Conservation (phyloP, 2,888 invertebrate genomes). For the Timema cristinae region DNA sequence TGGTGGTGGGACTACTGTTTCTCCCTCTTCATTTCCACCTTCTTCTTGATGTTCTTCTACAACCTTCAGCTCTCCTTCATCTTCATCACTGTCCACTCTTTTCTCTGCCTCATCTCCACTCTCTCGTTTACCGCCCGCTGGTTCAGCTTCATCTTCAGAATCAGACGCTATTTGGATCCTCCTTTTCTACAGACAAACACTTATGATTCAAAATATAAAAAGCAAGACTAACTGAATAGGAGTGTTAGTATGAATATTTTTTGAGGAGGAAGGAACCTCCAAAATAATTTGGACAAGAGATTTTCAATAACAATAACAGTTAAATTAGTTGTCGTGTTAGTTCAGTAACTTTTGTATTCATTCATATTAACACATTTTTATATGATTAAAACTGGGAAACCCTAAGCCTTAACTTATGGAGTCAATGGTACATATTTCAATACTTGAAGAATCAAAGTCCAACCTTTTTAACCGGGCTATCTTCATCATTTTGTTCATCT, state of each 20-base stretch:
- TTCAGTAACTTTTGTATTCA: too few species aligned
- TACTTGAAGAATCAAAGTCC: too few species aligned
- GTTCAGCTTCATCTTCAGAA: conserved; percentile 41
- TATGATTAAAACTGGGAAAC: too few species aligned
- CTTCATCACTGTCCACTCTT: conserved; percentile 38
- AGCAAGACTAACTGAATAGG: too few species aligned
- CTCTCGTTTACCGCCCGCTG: conserved; percentile 35
- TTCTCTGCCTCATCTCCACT: conserved; percentile 34
- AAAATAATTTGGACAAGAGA: too few species aligned
- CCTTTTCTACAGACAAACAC: conserved; percentile 35
- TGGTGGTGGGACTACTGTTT: conserved; percentile 22
- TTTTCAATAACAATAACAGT: too few species aligned
- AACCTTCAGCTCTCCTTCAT: conserved; percentile 35
- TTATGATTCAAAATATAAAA: background rate
- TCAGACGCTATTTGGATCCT: conserved; percentile 41
- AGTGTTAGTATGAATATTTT: too few species aligned
- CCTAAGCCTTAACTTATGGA: too few species aligned
- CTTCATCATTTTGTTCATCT: conserved; percentile 43
- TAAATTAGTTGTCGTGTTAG: too few species aligned
- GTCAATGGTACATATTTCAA: too few species aligned
- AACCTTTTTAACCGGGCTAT: background rate
- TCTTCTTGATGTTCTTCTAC: conserved; percentile 18
- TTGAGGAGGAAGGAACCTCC: too few species aligned
- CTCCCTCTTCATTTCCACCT: conserved; percentile 20
- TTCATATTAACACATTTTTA: too few species aligned